Evolutionary conservation across 2,113 vertebrate genomes (phyloP).

Genomic region (Orthonyx spaldingii): DNA sequence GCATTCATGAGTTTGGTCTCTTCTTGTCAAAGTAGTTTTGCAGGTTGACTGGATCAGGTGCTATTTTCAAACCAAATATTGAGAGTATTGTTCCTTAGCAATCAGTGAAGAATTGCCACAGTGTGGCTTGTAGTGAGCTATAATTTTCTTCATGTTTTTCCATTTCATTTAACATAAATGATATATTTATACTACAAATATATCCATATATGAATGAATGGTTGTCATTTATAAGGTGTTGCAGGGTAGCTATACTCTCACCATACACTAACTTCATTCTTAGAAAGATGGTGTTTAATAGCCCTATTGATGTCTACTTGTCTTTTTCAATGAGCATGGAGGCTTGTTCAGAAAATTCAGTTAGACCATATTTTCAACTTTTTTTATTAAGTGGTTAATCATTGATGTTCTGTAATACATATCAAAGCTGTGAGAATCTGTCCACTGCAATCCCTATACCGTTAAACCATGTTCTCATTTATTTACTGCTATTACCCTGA

Average conservation of each 20-base stretch:
- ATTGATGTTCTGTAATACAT: background rate
- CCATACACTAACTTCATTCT: background rate
- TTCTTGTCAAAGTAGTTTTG: constrained; percentile 47
- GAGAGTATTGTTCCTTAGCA: background rate
- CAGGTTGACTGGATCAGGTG: constrained; percentile 30
- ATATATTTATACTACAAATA: background rate
- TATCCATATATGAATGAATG: background rate
- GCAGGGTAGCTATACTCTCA: background rate
- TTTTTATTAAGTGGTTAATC: background rate
- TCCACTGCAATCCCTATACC: background rate
- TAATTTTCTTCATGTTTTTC: background rate
- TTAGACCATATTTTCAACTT: background rate
- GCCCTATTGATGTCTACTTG: background rate
- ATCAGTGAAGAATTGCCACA: background rate
- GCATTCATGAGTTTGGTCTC: constrained; percentile 34
- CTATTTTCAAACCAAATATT: constrained; percentile 15
- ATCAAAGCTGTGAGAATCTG: background rate
- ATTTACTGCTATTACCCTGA: background rate
- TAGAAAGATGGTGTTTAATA: background rate
- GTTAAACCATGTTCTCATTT: background rate
- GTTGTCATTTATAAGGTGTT: background rate
- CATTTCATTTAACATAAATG: background rate
- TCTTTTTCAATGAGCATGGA: background rate
- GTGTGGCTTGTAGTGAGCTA: background rate
- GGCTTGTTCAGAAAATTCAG: background rate